These are phyloP conservation scores for Syndactyla subalaris DNA, from an alignment of 2,797 vertebrate genomes.

Conservation along the genomic window DNA sequence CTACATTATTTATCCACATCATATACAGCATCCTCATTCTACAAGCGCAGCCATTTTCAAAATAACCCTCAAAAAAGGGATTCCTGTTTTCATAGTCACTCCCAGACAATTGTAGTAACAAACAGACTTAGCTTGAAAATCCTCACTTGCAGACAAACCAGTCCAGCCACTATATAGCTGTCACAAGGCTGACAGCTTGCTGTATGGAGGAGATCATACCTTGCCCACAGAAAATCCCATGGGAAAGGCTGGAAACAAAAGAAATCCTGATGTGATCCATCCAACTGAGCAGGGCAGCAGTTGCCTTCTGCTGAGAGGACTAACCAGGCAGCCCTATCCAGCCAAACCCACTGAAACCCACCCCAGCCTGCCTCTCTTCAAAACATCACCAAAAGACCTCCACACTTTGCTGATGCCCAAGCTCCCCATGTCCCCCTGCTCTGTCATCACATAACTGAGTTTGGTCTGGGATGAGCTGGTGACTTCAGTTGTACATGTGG, in stretches of 20 bases:
- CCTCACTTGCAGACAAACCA: neutral
- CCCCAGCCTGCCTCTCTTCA: neutral
- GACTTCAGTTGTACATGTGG: rapidly evolving
- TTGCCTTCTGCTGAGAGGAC: neutral
- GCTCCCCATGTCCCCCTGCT: rapidly evolving
- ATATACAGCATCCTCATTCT: neutral
- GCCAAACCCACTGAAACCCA: neutral
- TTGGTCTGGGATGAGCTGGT: neutral
- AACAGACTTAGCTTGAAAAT: neutral
- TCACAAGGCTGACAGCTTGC: conserved; percentile 35
- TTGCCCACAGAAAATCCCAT: conserved; percentile 1
- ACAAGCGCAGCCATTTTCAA: neutral
- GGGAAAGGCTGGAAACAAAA: conserved; percentile 7
- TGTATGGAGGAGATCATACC: conserved; percentile 4
- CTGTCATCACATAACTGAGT: neutral
- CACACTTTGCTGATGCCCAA: neutral
- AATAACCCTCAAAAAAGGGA: neutral
- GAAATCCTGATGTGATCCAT: neutral
- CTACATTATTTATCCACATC: neutral
- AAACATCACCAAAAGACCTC: rapidly evolving
- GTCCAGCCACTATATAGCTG: conserved; percentile 18
- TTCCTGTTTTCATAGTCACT: neutral
- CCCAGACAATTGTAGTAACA: neutral
- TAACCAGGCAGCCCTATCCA: neutral
- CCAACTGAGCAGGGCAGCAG: neutral